Conservation (phyloP, 2,113 vertebrate genomes). For the Salvelinus alpinus region DNA sequence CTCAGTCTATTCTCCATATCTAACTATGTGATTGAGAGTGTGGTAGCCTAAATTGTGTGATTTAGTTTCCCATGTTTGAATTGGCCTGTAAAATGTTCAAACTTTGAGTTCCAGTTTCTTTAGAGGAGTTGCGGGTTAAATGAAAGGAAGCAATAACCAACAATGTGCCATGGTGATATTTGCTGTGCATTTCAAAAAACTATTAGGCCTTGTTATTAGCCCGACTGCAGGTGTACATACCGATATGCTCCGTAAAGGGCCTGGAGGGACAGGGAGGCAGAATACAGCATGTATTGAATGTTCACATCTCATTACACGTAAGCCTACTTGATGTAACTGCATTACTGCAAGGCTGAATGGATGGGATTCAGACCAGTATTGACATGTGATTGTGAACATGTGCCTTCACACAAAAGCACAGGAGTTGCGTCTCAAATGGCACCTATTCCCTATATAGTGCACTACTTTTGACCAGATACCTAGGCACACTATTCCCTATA, state of each 20-base stretch:
- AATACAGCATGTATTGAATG: constrained; percentile 27
- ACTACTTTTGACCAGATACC: too few relatives aligned
- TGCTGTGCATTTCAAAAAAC: constrained; percentile 40
- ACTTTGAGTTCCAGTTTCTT: constrained; percentile 6
- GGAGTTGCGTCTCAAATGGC: too few relatives aligned
- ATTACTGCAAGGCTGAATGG: not conserved
- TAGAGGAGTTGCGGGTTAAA: not conserved
- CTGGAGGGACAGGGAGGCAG: constrained; percentile 32
- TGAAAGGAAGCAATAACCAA: constrained; percentile 10
- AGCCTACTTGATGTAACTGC: not conserved
- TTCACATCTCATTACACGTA: constrained; percentile 32
- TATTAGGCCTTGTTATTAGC: constrained; percentile 18
- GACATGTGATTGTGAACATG: constrained; percentile 20
- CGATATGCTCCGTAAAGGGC: constrained; percentile 5
- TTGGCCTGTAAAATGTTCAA: not conserved
- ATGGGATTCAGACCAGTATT: not conserved
- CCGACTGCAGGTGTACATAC: constrained; percentile 52
- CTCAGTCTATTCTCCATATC: not conserved
- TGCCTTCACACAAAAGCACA: not conserved
- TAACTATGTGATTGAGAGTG: not conserved
- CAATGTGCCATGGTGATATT: constrained; percentile 48
- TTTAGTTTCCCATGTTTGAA: not conserved
- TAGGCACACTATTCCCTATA: too few relatives aligned
- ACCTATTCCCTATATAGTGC: too few relatives aligned
- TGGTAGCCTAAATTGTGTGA: not conserved